Evolutionary conservation across 2,888 invertebrate genomes (phyloP).

Genomic region (Amaurobius ferox): DNA sequence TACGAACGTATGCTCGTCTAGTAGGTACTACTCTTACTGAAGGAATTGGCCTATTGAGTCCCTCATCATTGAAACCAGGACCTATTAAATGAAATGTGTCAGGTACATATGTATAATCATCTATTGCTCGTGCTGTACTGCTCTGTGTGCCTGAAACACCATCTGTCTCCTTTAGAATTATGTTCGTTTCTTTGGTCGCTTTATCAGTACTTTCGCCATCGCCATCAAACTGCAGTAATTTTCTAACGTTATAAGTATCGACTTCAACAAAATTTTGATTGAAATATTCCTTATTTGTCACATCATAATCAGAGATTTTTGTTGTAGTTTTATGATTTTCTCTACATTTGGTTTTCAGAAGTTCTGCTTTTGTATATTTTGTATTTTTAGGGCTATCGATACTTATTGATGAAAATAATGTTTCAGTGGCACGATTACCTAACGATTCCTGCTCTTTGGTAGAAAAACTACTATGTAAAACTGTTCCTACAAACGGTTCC

Average conservation of each 20-base stretch:
- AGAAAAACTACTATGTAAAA: slow-evolving; percentile 1
- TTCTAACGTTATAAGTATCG: slow-evolving; percentile 17
- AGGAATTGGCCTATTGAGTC: slow-evolving; percentile 49
- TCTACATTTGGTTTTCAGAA: neutral
- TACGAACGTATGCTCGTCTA: slow-evolving; percentile 50
- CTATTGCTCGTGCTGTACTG: neutral
- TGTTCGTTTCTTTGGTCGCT: neutral
- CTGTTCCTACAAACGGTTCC: neutral
- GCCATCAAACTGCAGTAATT: slow-evolving; percentile 34
- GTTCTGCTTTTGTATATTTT: neutral
- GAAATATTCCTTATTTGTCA: neutral
- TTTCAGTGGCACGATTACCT: neutral
- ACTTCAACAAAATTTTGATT: neutral
- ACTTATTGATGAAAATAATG: neutral
- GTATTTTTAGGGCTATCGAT: neutral
- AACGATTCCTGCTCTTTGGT: neutral
- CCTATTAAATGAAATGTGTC: slow-evolving; percentile 56
- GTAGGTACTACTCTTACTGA: slow-evolving; percentile 62
- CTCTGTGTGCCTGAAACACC: slow-evolving; percentile 20
- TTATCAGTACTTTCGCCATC: neutral
- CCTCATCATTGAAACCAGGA: slow-evolving; percentile 45
- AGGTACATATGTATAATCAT: slow-evolving; percentile 10
- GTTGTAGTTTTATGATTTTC: neutral
- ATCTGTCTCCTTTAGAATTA: neutral
- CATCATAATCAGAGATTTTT: neutral